Evolutionary conservation across 2,113 vertebrate genomes (phyloP), one percentile per base, ranked within the genome.

Genomic region (Dissostichus mawsoni): DNA sequence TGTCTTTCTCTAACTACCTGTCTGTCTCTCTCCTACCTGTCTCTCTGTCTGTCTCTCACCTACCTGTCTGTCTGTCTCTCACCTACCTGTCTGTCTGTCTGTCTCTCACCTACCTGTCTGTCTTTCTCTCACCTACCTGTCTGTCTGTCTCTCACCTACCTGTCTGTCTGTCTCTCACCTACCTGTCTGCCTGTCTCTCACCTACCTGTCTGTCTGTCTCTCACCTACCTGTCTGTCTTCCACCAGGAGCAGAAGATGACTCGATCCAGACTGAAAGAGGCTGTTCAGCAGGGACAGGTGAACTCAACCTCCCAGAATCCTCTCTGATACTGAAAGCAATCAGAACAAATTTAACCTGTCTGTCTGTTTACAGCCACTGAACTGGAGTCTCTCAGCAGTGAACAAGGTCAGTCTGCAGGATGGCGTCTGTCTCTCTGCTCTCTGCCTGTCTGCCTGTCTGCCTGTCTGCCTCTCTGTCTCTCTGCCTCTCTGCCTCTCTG

Each of bases 241-340:
- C 47, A n/a, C 0, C 83, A 99, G 98, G 98, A 99, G 67, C 97
- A 97, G 23, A 98, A 99, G 91, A 98, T 99, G 98, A 99, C 98
- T 17, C 96, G 98, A n/a, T 98, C 98, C 69, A 98, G 97, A 82
- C 93, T 99, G 65, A 99, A 96, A 80, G 96, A 98, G 68, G 97
- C 97, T 4, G 96, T 98, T 63, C 96, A 97, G 87, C 96, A 97
- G 83, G 97, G 96, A 88, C 96, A 96, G 96, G 97, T 99, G 41
- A 58, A 93, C 45, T 23, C 0, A 9, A 55, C 2, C 10, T 53
- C 59, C 62, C 33, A 69, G 16, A 47, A 10, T 44, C 45, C 25
- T 82, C 36, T 66, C 44, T 82, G 50, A 41, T 18, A 29, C 2
- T 48, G 55, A 5, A 51, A 48, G 14, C 13, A 3, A 41, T 41